A percentile compares a stretch with the other conserved stretches of the same genome.
Conservation (phyloP, 2,797 vertebrate species). For the Gadopsis bispinosus region DNA sequence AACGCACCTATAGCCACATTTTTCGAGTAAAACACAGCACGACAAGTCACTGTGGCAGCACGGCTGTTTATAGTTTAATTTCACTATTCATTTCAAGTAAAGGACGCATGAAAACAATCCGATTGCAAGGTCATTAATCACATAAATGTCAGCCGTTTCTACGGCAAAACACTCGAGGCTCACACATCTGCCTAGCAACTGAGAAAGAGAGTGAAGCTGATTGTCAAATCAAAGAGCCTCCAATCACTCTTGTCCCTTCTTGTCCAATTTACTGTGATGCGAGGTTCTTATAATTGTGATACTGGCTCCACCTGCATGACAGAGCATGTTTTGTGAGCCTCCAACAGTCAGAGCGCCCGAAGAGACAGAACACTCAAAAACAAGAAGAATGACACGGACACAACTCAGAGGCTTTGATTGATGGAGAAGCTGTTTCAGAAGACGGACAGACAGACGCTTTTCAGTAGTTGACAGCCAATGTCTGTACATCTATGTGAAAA, state of each 20-base stretch:
- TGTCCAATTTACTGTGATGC: conserved; percentile 39
- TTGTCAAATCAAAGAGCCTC: conserved; percentile 34
- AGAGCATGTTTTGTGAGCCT: conserved; percentile 43
- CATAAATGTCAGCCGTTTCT: conserved; percentile 18
- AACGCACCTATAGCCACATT: conserved; percentile 36
- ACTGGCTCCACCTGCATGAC: conserved; percentile 35
- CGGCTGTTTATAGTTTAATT: not conserved
- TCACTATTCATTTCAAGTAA: conserved; percentile 8
- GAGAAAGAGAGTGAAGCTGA: conserved; percentile 5
- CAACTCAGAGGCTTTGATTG: conserved; percentile 72
- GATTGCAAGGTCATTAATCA: conserved; percentile 32
- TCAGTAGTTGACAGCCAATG: conserved; percentile 76
- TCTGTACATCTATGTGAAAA: conserved; percentile 63
- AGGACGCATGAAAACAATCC: not conserved
- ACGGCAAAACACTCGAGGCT: conserved; percentile 9
- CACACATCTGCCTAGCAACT: conserved; percentile 54
- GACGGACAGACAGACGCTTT: conserved; percentile 68
- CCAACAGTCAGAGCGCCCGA: conserved; percentile 12
- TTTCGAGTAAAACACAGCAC: conserved; percentile 6
- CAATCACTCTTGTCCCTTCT: conserved; percentile 38
- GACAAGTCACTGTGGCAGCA: not conserved
- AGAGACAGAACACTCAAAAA: conserved; percentile 40
- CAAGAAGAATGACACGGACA: conserved; percentile 62
- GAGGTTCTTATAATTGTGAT: conserved; percentile 24
- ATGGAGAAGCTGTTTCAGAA: conserved; percentile 70